These are phyloP conservation scores for Drosophila aldrichi DNA, from an alignment of 2,888 invertebrate species.

Conservation along the genomic window DNA sequence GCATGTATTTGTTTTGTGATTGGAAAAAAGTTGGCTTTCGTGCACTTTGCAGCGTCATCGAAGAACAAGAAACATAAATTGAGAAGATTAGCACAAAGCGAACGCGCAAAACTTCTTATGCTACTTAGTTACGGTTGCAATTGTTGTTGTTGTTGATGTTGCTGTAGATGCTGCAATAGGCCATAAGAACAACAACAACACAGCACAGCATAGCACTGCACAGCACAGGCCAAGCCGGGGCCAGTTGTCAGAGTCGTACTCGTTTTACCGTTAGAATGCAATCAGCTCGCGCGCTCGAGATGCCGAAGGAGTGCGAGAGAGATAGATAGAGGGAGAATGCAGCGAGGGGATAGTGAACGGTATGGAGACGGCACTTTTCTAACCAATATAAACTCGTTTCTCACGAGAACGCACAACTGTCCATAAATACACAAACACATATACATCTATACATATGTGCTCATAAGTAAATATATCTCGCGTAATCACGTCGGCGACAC, in stretches of 20 bases:
- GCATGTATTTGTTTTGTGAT: slow-evolving; percentile 24
- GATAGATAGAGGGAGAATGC: background rate
- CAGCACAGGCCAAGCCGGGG: slow-evolving; percentile 48
- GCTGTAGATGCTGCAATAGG: slow-evolving; percentile 76
- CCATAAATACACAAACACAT: slow-evolving; percentile 2
- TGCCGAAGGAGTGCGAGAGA: slow-evolving; percentile 43
- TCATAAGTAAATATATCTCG: slow-evolving; percentile 52
- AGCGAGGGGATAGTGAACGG: slow-evolving; percentile 2
- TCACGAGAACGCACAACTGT: slow-evolving; percentile 62
- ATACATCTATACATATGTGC: background rate
- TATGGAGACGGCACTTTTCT: slow-evolving; percentile 64
- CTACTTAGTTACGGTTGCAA: slow-evolving; percentile 64
- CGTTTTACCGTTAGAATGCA: slow-evolving; percentile 85
- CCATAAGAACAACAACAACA: slow-evolving; percentile 44
- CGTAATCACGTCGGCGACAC: slow-evolving; percentile 70
- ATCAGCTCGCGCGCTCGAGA: slow-evolving; percentile 80
- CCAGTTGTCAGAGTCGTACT: slow-evolving; percentile 71
- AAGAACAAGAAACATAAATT: slow-evolving; percentile 67
- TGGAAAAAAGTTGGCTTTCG: slow-evolving; percentile 46
- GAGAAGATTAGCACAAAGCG: slow-evolving; percentile 76
- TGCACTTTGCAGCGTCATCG: slow-evolving; percentile 77
- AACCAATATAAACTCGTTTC: slow-evolving; percentile 73
- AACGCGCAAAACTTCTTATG: slow-evolving; percentile 59
- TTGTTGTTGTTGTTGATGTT: slow-evolving; percentile 44
- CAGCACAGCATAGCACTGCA: slow-evolving; percentile 5